phyloP scores from a whole-genome alignment of 1,140 invertebrate genomes.

The Bombus waltoni region DNA sequence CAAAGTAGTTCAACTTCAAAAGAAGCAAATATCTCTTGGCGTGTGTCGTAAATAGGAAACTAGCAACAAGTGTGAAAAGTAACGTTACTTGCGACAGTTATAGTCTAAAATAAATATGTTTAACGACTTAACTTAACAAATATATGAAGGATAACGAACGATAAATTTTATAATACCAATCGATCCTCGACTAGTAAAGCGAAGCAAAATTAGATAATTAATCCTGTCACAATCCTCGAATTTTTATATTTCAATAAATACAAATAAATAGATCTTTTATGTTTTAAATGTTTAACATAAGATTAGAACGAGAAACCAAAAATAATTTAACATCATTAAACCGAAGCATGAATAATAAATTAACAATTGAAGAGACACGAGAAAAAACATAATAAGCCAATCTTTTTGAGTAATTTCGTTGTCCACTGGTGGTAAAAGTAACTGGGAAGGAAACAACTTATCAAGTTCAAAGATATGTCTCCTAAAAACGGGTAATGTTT shows the following conservation, averaged over 20 bases:
- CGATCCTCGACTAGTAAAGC: not conserved
- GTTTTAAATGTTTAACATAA: no score
- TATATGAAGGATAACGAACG: slow-evolving; percentile 9
- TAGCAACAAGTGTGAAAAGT: not conserved
- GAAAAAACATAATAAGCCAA: no score
- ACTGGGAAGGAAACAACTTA: no score
- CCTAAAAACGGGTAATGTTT: no score
- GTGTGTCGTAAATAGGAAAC: not conserved
- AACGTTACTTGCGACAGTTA: not conserved
- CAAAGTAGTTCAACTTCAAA: not conserved
- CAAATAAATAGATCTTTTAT: not conserved
- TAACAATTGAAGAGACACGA: no score
- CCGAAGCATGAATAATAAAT: not conserved
- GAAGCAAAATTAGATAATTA: not conserved
- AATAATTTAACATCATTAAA: no score
- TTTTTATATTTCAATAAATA: no score
- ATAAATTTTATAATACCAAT: not conserved
- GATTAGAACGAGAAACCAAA: no score
- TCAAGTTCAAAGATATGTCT: no score
- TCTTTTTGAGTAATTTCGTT: no score
- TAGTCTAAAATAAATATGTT: not conserved
- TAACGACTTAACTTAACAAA: slow-evolving; percentile 21
- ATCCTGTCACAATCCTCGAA: no score
- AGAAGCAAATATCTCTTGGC: slow-evolving; percentile 13
- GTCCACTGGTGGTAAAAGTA: no score